Evolutionary conservation across 2,797 vertebrate species (phyloP).

Genomic region (Tolypeutes matacus): DNA sequence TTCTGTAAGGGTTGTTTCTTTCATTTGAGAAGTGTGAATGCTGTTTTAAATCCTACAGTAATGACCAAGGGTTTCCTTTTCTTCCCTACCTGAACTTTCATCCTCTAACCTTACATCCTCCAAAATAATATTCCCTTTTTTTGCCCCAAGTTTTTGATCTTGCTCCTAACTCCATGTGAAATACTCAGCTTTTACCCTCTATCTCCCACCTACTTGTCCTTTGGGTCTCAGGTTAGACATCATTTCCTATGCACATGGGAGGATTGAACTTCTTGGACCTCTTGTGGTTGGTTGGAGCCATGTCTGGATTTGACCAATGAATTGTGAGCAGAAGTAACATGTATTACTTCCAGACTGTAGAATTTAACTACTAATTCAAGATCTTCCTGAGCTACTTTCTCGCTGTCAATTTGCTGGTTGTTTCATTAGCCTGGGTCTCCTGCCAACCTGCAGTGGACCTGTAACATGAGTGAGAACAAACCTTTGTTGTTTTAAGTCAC

Average conservation of each 20-base stretch:
- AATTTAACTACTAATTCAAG: slow-evolving; percentile 2
- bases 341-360: neutral
- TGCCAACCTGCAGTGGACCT: neutral
- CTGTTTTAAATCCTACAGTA: neutral
- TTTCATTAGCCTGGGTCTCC: neutral
- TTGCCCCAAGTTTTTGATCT: neutral
- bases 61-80: neutral
- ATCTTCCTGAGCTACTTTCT: neutral
- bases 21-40: neutral
- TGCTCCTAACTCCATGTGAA: neutral
- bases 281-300: neutral
- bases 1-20: slow-evolving; percentile 8
- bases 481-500: neutral
- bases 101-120: neutral
- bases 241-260: neutral
- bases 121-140: slow-evolving; percentile 5
- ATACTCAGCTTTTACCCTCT: neutral
- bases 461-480: neutral
- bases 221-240: neutral
- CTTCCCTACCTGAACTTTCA: neutral
- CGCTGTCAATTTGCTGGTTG: neutral
- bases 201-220: neutral
- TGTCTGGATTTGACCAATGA: neutral
- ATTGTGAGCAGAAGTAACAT: neutral
- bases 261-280: neutral